Percentiles rank a stretch among this genome's conserved stretches.
Evolutionary conservation across 2,113 vertebrate species (phyloP).

Genomic region (Uria lomvia): DNA sequence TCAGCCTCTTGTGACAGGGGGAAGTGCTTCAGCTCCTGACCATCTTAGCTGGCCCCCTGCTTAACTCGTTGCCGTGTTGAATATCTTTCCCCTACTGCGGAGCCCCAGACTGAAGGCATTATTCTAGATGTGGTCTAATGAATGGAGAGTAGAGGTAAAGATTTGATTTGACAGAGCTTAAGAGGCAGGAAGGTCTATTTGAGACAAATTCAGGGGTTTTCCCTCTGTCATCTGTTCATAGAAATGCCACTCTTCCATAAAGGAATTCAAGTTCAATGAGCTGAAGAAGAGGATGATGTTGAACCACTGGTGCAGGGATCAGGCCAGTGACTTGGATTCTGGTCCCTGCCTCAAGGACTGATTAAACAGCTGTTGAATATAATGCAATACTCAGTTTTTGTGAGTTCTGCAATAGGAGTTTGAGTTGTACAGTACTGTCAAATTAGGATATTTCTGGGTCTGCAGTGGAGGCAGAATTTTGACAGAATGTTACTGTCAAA

Average conservation of each 20-base stretch:
- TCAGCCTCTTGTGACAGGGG: neutral
- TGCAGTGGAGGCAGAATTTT: neutral
- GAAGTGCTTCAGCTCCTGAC: neutral
- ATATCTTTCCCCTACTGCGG: neutral
- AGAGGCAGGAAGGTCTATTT: neutral
- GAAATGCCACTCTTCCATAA: neutral
- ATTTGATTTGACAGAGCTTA: neutral
- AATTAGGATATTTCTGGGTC: neutral
- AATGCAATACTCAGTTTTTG: neutral
- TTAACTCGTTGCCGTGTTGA: neutral
- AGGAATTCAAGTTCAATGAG: neutral
- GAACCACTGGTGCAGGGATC: neutral
- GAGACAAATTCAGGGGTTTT: neutral
- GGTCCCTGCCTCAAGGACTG: neutral
- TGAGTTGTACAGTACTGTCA: neutral
- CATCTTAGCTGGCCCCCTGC: neutral
- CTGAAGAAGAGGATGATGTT: neutral
- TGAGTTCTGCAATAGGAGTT: neutral
- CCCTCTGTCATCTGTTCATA: neutral
- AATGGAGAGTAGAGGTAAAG: neutral
- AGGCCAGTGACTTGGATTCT: neutral
- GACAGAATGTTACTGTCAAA: neutral
- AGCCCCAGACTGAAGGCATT: neutral
- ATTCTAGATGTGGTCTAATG: neutral
- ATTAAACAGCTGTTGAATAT: neutral